phyloP scores from a whole-genome alignment of 2,113 vertebrate genomes.

The Penelope pileata region DNA sequence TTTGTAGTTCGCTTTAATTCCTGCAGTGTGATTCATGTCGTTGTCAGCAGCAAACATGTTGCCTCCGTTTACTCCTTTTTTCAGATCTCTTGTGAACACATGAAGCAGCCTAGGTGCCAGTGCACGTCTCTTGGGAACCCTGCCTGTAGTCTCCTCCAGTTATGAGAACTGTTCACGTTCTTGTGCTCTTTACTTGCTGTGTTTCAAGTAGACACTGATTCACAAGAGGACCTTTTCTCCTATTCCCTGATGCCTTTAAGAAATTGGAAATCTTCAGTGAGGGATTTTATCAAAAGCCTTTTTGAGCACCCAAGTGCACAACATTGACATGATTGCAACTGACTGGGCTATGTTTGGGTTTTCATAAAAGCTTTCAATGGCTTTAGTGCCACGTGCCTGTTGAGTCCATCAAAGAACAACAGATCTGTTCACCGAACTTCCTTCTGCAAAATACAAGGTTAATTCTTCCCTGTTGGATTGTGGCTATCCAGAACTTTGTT shows the following conservation, averaged over 20 bases:
- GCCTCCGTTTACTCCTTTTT: not conserved
- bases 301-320: not conserved
- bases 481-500: not conserved
- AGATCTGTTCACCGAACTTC: not conserved
- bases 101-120: not conserved
- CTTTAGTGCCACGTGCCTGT: not conserved
- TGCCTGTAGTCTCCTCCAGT: not conserved
- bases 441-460: not conserved
- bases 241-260: not conserved
- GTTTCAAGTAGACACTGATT: not conserved
- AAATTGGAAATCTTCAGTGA: not conserved
- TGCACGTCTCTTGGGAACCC: not conserved
- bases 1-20: not conserved
- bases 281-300: not conserved
- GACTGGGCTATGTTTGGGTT: not conserved
- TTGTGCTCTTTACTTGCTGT: not conserved
- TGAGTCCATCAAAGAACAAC: not conserved
- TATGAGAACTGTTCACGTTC: not conserved
- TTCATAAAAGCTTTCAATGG: not conserved
- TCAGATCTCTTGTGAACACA: not conserved
- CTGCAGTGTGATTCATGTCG: not conserved
- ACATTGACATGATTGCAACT: not conserved
- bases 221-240: not conserved
- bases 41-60: rapidly evolving
- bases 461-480: not conserved